These are phyloP conservation scores for Esox lucius DNA, from an alignment of 2,797 vertebrate species.

Conservation along the genomic window DNA sequence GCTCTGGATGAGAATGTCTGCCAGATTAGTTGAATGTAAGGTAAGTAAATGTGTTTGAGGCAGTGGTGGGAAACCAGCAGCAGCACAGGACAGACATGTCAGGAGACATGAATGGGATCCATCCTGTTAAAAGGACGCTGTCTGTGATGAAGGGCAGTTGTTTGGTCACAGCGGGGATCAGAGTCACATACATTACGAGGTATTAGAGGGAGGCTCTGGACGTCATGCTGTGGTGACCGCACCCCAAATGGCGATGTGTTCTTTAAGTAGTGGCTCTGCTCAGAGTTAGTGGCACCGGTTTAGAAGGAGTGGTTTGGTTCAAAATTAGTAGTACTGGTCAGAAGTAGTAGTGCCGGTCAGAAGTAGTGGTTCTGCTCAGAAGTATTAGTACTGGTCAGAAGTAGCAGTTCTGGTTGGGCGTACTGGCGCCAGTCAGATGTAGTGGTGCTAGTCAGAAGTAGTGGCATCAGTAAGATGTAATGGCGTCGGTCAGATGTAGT, in stretches of 20 bases:
- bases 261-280: conserved; percentile 24
- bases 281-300: background rate
- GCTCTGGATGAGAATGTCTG: no score
- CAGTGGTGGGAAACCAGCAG: background rate
- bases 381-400: no score
- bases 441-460: no score
- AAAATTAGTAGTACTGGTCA: no score
- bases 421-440: no score
- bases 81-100: conserved; percentile 52
- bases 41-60: background rate
- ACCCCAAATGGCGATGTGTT: conserved; percentile 20
- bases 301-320: no score
- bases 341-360: no score
- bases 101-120: conserved; percentile 64
- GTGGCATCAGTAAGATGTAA: no score
- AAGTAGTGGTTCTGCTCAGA: no score
- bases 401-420: no score
- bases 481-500: no score
- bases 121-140: conserved; percentile 71
- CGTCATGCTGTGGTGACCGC: conserved; percentile 59
- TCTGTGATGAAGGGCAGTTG: conserved; percentile 74
- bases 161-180: conserved; percentile 71
- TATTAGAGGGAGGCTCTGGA: conserved; percentile 70
- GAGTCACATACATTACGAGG: conserved; percentile 70
- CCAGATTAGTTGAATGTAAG: no score